phyloP scores from a whole-genome alignment of 2,888 invertebrate genomes.

The Linyphia triangularis region DNA sequence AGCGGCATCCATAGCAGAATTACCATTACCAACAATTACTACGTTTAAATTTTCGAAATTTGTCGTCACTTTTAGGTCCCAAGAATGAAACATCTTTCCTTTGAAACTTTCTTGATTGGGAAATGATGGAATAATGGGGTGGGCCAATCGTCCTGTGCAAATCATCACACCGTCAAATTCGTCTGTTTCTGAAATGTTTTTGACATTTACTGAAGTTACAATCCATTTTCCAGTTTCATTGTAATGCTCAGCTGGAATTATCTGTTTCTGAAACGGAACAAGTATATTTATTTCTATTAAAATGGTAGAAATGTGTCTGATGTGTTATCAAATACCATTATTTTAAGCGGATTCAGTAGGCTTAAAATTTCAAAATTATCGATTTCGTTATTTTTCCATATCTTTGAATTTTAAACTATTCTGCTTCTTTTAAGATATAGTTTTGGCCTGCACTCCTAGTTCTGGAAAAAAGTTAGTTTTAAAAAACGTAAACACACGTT shows the following conservation, averaged over 20 bases:
- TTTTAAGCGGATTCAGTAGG: no score
- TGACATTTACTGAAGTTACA: slow-evolving; percentile 28
- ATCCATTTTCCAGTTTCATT: slow-evolving; percentile 74
- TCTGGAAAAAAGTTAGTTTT: no score
- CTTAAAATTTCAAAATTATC: no score
- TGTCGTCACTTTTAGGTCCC: slow-evolving; percentile 70
- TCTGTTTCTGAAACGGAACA: slow-evolving; percentile 28
- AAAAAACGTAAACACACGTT: no score
- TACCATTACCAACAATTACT: slow-evolving; percentile 81
- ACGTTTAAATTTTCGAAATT: slow-evolving; percentile 79
- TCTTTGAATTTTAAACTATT: no score
- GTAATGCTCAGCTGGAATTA: slow-evolving; percentile 59
- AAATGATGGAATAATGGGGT: slow-evolving; percentile 80
- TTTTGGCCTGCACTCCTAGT: no score
- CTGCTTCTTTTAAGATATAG: no score
- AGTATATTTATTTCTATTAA: no score
- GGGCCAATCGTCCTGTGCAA: slow-evolving; percentile 81
- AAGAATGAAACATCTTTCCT: slow-evolving; percentile 77
- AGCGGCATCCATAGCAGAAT: slow-evolving; percentile 80
- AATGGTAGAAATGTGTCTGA: no score
- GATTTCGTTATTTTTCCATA: no score
- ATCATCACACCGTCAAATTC: slow-evolving; percentile 81
- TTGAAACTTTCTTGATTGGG: slow-evolving; percentile 79
- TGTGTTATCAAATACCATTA: no score
- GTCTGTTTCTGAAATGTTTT: slow-evolving; percentile 39